Percentiles rank a stretch among this genome's conserved stretches.
These are phyloP conservation scores for Lordiphosa fenestrarum DNA, from an alignment of 2,888 invertebrate genomes.

Conservation along the genomic window DNA sequence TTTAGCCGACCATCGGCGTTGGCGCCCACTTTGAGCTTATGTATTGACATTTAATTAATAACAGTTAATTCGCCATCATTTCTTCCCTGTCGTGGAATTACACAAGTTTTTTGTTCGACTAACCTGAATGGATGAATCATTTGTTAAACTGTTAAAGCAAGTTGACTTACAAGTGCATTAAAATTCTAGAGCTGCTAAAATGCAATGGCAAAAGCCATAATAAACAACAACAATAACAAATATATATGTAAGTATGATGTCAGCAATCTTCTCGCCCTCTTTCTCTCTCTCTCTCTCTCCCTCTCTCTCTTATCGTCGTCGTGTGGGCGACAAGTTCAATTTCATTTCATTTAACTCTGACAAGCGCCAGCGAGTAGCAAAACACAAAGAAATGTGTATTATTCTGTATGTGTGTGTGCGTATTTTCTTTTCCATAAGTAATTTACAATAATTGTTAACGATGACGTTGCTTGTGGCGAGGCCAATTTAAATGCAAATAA, in stretches of 20 bases:
- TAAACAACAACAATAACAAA: conserved; percentile 11
- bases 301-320: conserved; percentile 1
- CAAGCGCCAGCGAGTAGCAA: conserved; percentile 23
- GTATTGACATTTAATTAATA: conserved; percentile 49
- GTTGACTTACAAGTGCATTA: conserved; percentile 68
- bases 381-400: background rate
- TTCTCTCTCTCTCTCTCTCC: background rate
- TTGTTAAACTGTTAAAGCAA: conserved; percentile 54
- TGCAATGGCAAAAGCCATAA: conserved; percentile 42
- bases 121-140: conserved; percentile 41
- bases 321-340: conserved; percentile 69
- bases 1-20: background rate
- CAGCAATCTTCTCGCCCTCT: conserved; percentile 32
- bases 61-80: conserved; percentile 30
- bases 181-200: conserved; percentile 43
- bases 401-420: background rate
- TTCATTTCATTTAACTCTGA: conserved; percentile 49
- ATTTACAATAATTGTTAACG: conserved; percentile 69
- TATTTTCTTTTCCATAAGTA: conserved; percentile 46
- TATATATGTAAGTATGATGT: conserved; percentile 62
- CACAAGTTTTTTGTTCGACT: background rate
- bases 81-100: conserved; percentile 2
- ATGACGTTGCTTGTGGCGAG: conserved; percentile 27
- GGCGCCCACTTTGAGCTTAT: conserved; percentile 18
- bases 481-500: conserved; percentile 71